Evolutionary conservation across 2,888 invertebrate genomes (phyloP).

Genomic region (Rhamnusium bicolor): DNA sequence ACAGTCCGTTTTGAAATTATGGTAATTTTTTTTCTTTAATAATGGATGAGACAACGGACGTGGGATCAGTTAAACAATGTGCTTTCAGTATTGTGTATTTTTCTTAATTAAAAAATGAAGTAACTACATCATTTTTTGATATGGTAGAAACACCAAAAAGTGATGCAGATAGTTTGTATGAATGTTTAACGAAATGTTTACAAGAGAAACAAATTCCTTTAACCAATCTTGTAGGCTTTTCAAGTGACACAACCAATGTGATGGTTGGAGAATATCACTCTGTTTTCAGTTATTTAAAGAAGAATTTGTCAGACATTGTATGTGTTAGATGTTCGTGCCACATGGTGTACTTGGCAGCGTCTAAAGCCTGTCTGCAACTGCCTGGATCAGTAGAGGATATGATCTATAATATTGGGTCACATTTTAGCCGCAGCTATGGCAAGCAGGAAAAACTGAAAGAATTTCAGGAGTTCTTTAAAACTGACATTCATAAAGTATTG

Average conservation of each 20-base stretch:
- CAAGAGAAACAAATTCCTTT: not conserved
- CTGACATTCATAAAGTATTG: not conserved
- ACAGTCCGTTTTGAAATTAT: not conserved
- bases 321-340: not conserved
- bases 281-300: not conserved
- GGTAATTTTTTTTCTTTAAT: not conserved
- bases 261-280: not conserved
- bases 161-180: not conserved
- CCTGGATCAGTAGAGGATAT: not conserved
- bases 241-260: not conserved
- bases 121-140: not conserved
- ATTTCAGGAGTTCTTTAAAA: not conserved
- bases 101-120: not conserved
- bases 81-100: not conserved
- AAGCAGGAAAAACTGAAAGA: not conserved
- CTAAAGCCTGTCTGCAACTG: not conserved
- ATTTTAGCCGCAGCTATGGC: not conserved
- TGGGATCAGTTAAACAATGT: not conserved
- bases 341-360: not conserved
- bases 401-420: not conserved
- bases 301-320: not conserved
- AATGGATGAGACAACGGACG: not conserved
- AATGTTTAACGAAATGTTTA: not conserved
- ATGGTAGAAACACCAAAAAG: not conserved
- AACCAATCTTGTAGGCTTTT: not conserved